phyloP scores from a whole-genome alignment of 1,140 invertebrate genomes.

The Ceratina japonica region DNA sequence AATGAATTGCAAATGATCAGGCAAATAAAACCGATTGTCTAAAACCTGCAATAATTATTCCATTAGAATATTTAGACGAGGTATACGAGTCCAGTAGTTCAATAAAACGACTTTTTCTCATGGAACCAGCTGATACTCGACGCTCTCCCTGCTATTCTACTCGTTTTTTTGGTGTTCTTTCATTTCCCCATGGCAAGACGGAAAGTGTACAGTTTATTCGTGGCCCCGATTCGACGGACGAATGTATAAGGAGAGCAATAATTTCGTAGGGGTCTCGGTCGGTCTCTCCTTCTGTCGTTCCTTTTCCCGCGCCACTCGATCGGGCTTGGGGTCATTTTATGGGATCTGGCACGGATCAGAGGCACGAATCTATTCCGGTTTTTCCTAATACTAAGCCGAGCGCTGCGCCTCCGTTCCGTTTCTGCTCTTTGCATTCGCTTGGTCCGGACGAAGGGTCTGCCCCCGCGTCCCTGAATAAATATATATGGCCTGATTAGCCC shows the following conservation, averaged over 20 bases:
- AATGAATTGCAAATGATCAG: not conserved
- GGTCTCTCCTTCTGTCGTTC: not conserved
- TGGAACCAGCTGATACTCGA: not conserved
- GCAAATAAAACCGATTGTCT: not conserved
- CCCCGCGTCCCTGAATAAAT: conserved; percentile 73
- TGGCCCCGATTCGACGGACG: conserved; percentile 60
- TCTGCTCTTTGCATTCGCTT: conserved; percentile 44
- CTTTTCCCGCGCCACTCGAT: conserved; percentile 54
- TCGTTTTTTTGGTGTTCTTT: not conserved
- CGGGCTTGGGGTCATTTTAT: conserved; percentile 76
- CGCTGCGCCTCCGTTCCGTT: conserved; percentile 26
- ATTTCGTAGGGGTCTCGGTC: conserved; percentile 68
- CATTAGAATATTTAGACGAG: no score
- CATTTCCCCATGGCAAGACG: not conserved
- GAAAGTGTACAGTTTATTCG: conserved; percentile 52
- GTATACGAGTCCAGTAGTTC: no score
- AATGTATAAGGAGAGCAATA: conserved; percentile 79
- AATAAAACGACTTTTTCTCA: no score
- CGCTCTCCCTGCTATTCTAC: not conserved
- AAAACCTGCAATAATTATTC: not conserved
- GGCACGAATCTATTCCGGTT: conserved; percentile 70
- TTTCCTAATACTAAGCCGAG: conserved; percentile 69
- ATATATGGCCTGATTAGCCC: conserved; percentile 77
- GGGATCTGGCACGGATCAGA: conserved; percentile 73
- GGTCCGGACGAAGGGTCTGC: conserved; percentile 47